Base-by-base conservation (phyloP, 2,797 vertebrate genomes). In the Darevskia nairensis region DNA sequence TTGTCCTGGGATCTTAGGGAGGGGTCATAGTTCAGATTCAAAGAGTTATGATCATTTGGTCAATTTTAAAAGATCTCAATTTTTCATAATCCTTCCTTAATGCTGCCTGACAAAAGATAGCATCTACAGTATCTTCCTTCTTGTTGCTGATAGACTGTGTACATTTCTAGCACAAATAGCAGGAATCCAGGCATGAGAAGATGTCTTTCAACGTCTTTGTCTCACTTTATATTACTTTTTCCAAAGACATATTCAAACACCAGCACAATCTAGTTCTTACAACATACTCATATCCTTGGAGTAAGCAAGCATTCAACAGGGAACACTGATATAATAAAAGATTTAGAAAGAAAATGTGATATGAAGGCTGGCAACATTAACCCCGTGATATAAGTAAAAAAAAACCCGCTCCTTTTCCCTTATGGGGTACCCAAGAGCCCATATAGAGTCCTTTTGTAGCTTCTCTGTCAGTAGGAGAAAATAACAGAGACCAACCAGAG, bases 61-160 rank as follows among this genome's bases (percentile, higher is more conserved):
- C 84, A 86, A 77, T 82, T 86, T 85, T 87, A 81, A 90, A 76
- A 85, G 80, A 83, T 50, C 84, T 86, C 32, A 44, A 77, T 8
- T 10, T 84, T n/a, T 77, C 35, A 69, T 59, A 80, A 23, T 41
- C 69, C 79, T 61, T 11, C 8, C 80, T 87, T 80, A 85, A 61
- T 68, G 76, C 68, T n/a, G 29, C 82, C 68, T 91, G 81, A 68
- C 64, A 80, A 41, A 71, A 91, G 21, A 74, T 17, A 61, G 27
- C 44, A 75, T 55, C 50, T 55, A 50, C 50, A 41, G 8, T 41
- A 41, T 77, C 72, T 77, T 82, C 50, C n/a, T 77, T 88, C 72
- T 77, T 68, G 39, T 81, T 72, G 68, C 61, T 78, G 84, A 77
- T 8, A 41, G 29, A 32, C 29, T 32, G 6, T 66, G 66, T 78